Base-by-base conservation (phyloP, 2,888 invertebrate genomes). In the Napeogenes inachia region DNA sequence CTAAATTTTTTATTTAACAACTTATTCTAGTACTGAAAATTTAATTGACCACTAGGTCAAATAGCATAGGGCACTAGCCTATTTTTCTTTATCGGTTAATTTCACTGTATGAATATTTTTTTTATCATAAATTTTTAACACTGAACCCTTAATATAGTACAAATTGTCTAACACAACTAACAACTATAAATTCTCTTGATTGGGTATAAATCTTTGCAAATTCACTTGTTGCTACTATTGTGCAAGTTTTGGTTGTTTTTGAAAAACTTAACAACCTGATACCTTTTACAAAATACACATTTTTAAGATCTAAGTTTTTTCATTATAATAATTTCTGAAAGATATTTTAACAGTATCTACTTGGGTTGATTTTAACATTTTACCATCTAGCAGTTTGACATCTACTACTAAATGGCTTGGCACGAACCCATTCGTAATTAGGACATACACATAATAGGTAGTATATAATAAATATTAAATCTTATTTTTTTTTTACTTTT, bases 201-300 rank as follows among this genome's bases (percentile, higher is more conserved):
- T 21, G 21, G 21, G 21, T 21, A 21, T 21, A 21, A 21, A 21
- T 21, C 21, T 21, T 21, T 21, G 21, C 21, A 21, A 21, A 21
- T 21, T 21, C 21, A 21, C 21, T 21, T 21, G 1, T 21, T 21
- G 21, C 21, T 21, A 21, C 21, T 21, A 21, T 21, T 1, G 21
- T 21, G 21, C 21, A 21, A 21, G 21, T 21, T 21, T 21, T 21
- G 21, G 67, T 69, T 61, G 71, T 68, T 13, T 71, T 70, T 53
- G 70, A 68, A 68, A 66, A 68, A 63, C 69, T 70, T 60, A 68
- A 66, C 46, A 71, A 69, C 58, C 69, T 70, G n/a, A 69, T 38
- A 66, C 68, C 66, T 71, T 69, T 61, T 60, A 66, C 4, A 70
- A 59, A 63, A 21, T 21, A 21, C 21, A 21, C 21, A 21, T 21